These are phyloP conservation scores for Distichodus sexfasciatus DNA, from an alignment of 2,797 vertebrate genomes.

Conservation along the genomic window DNA sequence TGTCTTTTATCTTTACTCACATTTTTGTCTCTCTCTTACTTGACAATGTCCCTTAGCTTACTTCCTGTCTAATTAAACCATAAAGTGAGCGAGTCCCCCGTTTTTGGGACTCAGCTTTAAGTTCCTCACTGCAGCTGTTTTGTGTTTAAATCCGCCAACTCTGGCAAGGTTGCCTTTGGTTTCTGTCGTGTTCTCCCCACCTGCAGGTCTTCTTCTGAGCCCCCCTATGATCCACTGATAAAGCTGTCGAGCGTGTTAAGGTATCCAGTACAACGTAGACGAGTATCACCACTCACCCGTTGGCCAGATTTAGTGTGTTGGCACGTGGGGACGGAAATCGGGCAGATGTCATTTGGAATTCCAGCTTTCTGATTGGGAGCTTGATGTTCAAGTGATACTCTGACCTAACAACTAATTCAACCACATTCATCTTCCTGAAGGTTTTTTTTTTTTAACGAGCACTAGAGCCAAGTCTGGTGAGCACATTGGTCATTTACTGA, in stretches of 20 bases:
- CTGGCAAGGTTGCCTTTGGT: constrained; percentile 63
- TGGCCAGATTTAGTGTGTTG: constrained; percentile 44
- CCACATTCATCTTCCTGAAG: no score
- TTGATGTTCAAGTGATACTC: no score
- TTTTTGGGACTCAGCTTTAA: neutral
- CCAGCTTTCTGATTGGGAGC: no score
- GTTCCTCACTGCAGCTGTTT: constrained; percentile 16
- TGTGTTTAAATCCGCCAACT: constrained; percentile 51
- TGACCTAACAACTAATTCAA: no score
- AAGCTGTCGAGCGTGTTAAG: constrained; percentile 57
- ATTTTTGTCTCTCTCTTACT: neutral
- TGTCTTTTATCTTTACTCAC: neutral
- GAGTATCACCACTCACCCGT: constrained; percentile 52
- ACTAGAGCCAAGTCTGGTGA: no score
- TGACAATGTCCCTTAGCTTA: neutral
- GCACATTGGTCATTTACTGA: no score
- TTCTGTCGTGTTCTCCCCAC: constrained; percentile 69
- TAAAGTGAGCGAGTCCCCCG: no score
- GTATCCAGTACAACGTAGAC: constrained; percentile 57
- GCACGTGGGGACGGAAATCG: no score
- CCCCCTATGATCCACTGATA: constrained; percentile 67
- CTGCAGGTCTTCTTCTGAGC: constrained; percentile 82
- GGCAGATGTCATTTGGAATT: neutral
- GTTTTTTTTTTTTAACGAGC: no score
- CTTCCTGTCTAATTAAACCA: neutral